Percentiles rank a stretch among this genome's conserved stretches.
Conservation (phyloP, 2,113 vertebrate genomes). For the Alexandromys fortis region DNA sequence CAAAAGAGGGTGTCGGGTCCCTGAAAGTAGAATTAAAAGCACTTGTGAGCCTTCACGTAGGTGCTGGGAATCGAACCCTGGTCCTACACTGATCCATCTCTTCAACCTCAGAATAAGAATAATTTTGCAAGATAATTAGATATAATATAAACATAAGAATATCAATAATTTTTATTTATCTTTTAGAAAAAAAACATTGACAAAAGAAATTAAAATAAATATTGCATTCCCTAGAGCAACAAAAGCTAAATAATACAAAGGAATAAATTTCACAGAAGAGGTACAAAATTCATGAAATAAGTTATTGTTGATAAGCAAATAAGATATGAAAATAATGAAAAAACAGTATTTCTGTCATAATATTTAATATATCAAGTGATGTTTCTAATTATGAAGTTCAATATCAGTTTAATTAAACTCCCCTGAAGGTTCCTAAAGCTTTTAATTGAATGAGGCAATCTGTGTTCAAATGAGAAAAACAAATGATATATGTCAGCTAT, state of each 20-base stretch:
- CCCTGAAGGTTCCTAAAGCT: not conserved
- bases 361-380: slow-evolving; percentile 15
- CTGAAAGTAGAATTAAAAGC: not conserved
- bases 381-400: slow-evolving; percentile 6
- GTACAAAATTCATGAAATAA: not conserved
- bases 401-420: slow-evolving; percentile 1
- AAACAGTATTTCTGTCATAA: not conserved
- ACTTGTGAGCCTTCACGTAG: not conserved
- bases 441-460: slow-evolving; percentile 18
- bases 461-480: slow-evolving; percentile 22
- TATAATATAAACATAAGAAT: slow-evolving; percentile 16
- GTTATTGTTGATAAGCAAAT: not conserved
- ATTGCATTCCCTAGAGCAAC: not conserved
- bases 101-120: not conserved
- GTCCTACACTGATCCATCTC: not conserved
- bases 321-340: slow-evolving; percentile 35
- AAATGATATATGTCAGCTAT: not conserved
- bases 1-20: not conserved
- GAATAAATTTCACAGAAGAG: not conserved
- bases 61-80: not conserved
- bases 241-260: not conserved
- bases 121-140: not conserved
- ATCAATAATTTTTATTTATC: not conserved
- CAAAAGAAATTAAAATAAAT: slow-evolving; percentile 20
- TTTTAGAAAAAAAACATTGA: not conserved